phyloP scores from a whole-genome alignment of 92 coral and sea anemone species.

The Plumapathes pennacea region DNA sequence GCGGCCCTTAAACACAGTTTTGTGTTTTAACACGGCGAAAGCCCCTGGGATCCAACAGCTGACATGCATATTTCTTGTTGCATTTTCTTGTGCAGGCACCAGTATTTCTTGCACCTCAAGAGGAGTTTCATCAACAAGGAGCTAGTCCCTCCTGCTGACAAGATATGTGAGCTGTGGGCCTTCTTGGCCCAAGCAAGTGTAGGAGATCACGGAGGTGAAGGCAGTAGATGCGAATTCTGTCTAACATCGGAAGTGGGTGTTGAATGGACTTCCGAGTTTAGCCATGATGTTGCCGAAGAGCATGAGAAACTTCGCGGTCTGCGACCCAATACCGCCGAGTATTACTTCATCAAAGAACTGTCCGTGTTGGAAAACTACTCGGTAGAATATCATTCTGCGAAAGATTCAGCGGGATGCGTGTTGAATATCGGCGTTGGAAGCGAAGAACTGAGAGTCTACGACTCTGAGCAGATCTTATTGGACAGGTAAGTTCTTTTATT shows the following conservation, averaged over 20 bases:
- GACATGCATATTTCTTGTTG: no score
- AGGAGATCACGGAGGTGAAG: conserved; percentile 77
- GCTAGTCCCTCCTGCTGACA: conserved; percentile 55
- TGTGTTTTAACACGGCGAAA: no score
- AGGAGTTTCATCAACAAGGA: conserved; percentile 71
- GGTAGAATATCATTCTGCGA: conserved; percentile 86
- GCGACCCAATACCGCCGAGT: conserved; percentile 77
- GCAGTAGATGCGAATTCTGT: conserved; percentile 50
- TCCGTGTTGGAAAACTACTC: conserved; percentile 81
- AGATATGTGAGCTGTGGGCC: conserved; percentile 66
- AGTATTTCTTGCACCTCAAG: conserved; percentile 81
- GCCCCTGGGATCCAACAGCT: no score
- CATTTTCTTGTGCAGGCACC: conserved; percentile 70
- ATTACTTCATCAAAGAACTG: conserved; percentile 85
- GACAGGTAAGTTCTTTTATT: conserved; percentile 69
- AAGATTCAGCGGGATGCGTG: conserved; percentile 53
- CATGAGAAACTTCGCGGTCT: conserved; percentile 70
- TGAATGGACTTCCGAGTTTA: conserved; percentile 77
- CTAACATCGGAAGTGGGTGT: conserved; percentile 37
- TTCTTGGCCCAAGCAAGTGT: conserved; percentile 86
- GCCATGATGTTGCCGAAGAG: conserved; percentile 64
- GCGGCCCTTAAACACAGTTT: no score
- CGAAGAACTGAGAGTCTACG: conserved; percentile 80
- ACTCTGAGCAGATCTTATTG: conserved; percentile 64
- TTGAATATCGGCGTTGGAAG: conserved; percentile 89